Percentiles rank a stretch among this genome's conserved stretches.
Conservation (phyloP, 2,113 vertebrate genomes). For the Lophura nycthemera region DNA sequence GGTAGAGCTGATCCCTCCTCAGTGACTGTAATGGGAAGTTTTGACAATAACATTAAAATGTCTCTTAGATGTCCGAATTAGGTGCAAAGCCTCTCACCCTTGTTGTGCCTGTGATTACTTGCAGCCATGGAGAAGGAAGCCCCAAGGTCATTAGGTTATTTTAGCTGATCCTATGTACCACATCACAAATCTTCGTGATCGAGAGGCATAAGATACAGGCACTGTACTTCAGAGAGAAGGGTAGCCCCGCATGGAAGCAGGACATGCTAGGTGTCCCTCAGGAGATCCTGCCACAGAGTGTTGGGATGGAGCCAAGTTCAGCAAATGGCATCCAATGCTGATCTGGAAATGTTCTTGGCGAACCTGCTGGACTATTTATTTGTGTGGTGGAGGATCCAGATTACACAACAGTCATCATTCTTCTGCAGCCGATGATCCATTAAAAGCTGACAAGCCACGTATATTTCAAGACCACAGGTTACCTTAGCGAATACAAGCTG, state of each 20-base stretch:
- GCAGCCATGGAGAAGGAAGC: not conserved
- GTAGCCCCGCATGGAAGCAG: not conserved
- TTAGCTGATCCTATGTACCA: not conserved
- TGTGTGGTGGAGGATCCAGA: not conserved
- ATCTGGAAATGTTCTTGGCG: not conserved
- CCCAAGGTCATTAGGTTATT: not conserved
- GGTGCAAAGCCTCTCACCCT: not conserved
- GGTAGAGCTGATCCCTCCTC: not conserved
- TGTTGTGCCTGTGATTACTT: not conserved
- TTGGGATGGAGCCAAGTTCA: not conserved
- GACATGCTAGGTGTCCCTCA: constrained; percentile 6
- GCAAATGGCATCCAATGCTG: not conserved
- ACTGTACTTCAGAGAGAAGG: not conserved
- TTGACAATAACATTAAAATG: not conserved
- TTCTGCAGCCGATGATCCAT: not conserved
- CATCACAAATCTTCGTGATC: not conserved
- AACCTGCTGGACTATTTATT: not conserved
- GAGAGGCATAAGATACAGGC: not conserved
- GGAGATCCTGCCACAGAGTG: not conserved
- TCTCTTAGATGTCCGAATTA: not conserved
- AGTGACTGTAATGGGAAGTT: not conserved
- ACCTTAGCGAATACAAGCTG: not conserved
- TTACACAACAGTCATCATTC: not conserved
- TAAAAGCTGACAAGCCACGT: not conserved
- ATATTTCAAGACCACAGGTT: not conserved